Evolutionary conservation across 2,888 invertebrate genomes (phyloP), one percentile per base, ranked within the genome.

Genomic region (Rosalia funebris): DNA sequence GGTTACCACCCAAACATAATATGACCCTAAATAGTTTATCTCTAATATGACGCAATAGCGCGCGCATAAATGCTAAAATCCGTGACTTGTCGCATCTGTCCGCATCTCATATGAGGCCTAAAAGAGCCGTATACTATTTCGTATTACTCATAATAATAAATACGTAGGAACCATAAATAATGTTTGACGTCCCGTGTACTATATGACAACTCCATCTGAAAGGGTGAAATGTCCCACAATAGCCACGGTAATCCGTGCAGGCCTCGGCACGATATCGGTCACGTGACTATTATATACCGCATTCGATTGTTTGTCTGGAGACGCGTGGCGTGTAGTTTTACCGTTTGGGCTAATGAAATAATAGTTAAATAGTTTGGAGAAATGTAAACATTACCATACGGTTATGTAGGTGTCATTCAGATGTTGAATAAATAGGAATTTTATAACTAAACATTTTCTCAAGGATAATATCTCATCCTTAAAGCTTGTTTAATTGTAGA

Each of bases 161-260:
- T 68, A 66, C 60, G 53, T 37, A 58, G 53, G 46, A 62, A 68
- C 63, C 71, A 73, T 73, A 73, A 73, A 73, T 71, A 72, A 71
- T 52, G 64, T 71, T 70, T 69, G 67, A 66, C 71, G 62, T 66
- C 64, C 64, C 59, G 63, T 58, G 60, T 56, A 11, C 50, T 65
- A 68, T 67, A 71, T 75, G 77, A 77, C 77, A 76, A 74, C 77
- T 77, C 72, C 71, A 77, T 77, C 74, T 63, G 71, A 74, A 77
- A 75, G 74, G 75, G 77, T 73, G 75, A 66, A 60, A 65, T 58
- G 64, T 54, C 63, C 69, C 68, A 75, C 74, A 77, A 75, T 71
- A 64, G 72, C 71, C 71, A 66, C 64, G 69, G 64, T 75, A 77
- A 76, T 76, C 75, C 76, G 62, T 66, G 69, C 66, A 74, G 71